phyloP scores from a whole-genome alignment of 23 tunicate genomes.

The Trididemnum miniatum region DNA sequence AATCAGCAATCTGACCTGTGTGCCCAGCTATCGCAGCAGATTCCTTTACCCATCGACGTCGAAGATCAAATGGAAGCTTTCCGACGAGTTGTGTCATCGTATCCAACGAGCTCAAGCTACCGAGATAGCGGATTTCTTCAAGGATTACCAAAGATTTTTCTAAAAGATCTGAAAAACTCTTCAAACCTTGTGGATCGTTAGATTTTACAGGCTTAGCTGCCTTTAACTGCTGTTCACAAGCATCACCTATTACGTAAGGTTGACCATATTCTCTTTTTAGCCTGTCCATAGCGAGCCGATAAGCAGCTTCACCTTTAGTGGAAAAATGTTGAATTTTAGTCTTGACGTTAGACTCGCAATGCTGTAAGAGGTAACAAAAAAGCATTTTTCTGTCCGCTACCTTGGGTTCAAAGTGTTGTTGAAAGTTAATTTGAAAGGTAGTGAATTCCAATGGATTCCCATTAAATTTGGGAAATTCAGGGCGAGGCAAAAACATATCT shows the following conservation, averaged over 20 bases:
- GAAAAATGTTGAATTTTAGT: too few species aligned
- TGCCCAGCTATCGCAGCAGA: neutral
- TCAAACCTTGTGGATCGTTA: too few species aligned
- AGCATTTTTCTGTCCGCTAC: too few species aligned
- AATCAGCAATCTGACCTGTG: too few species aligned
- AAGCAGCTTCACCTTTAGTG: too few species aligned
- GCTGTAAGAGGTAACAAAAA: too few species aligned
- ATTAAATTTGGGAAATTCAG: too few species aligned
- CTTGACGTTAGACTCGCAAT: too few species aligned
- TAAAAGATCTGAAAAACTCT: too few species aligned
- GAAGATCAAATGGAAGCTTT: neutral
- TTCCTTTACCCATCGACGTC: neutral
- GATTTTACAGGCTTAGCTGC: neutral
- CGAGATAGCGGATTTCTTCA: neutral
- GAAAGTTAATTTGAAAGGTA: too few species aligned
- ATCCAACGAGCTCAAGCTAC: neutral
- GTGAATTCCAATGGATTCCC: too few species aligned
- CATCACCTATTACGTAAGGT: neutral
- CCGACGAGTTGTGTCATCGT: neutral
- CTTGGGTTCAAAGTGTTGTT: neutral
- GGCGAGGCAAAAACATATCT: too few species aligned
- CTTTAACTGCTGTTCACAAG: neutral
- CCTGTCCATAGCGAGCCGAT: neutral
- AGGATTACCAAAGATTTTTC: neutral
- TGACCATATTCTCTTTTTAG: neutral